These are phyloP conservation scores for Lepidurus apus DNA, from an alignment of 1,140 invertebrate species.

Conservation along the genomic window DNA sequence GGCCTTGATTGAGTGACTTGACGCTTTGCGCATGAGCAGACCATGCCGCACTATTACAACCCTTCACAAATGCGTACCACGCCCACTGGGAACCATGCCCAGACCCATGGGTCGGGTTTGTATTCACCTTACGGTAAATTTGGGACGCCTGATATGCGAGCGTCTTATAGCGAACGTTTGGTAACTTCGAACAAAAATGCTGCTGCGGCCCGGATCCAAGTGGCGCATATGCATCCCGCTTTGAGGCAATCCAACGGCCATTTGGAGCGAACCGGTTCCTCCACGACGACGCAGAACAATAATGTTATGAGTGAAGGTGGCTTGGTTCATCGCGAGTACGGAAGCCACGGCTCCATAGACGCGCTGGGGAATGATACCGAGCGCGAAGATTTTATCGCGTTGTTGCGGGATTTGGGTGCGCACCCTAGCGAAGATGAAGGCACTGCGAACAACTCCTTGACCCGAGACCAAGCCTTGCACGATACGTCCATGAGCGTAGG, in stretches of 20 bases:
- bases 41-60: conserved; percentile 18
- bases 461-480: conserved; percentile 29
- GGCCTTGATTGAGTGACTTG: not conserved
- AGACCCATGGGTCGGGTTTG: conserved; percentile 1
- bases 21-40: not conserved
- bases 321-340: conserved; percentile 52
- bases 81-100: not conserved
- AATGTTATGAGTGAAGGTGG: conserved; percentile 50
- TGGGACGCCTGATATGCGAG: conserved; percentile 38
- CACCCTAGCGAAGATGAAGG: conserved; percentile 47
- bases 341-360: conserved; percentile 62
- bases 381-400: conserved; percentile 68
- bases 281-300: conserved; percentile 52
- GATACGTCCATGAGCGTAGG: conserved; percentile 32
- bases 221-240: conserved; percentile 34
- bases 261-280: conserved; percentile 59
- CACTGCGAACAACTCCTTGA: conserved; percentile 27
- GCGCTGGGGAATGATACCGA: conserved; percentile 42
- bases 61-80: conserved; percentile 21
- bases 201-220: conserved; percentile 16
- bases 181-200: conserved; percentile 30
- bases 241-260: conserved; percentile 43
- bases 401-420: conserved; percentile 63
- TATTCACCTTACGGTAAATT: conserved; percentile 34
- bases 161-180: conserved; percentile 40